phyloP scores from a whole-genome alignment of 2,113 vertebrate genomes.

The Hiodon tergisus region DNA sequence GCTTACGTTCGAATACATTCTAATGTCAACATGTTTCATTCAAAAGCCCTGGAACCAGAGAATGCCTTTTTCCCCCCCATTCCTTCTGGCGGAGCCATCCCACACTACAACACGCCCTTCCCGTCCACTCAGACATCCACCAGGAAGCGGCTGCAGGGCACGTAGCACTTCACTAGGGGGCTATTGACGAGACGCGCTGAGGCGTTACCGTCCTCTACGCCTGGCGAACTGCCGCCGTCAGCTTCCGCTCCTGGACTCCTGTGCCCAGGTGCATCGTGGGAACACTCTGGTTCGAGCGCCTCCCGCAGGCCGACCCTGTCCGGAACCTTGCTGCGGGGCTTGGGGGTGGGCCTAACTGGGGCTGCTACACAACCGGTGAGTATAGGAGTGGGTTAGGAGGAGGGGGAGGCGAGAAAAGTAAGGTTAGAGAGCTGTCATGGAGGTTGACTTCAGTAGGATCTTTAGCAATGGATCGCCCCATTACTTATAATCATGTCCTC shows the following conservation, averaged over 20 bases:
- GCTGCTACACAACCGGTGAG: slow-evolving; percentile 27
- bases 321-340: slow-evolving; percentile 56
- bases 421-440: neutral
- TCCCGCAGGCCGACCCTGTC: slow-evolving; percentile 48
- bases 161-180: neutral
- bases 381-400: neutral
- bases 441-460: neutral
- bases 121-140: neutral
- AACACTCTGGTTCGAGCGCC: slow-evolving; percentile 25
- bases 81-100: neutral
- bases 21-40: neutral
- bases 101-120: neutral
- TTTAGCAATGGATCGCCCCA: neutral
- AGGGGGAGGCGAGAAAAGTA: neutral
- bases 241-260: slow-evolving; percentile 20
- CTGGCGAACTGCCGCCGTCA: slow-evolving; percentile 27
- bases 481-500: too few relatives aligned
- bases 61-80: too few relatives aligned
- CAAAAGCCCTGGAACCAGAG: neutral
- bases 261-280: neutral
- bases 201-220: slow-evolving; percentile 36
- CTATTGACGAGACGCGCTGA: neutral
- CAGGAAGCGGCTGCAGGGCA: neutral
- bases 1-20: too few relatives aligned
- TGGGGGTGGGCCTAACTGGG: slow-evolving; percentile 49